Base-by-base conservation (phyloP, 2,797 vertebrate genomes). In the Epinephelus malabaricus region DNA sequence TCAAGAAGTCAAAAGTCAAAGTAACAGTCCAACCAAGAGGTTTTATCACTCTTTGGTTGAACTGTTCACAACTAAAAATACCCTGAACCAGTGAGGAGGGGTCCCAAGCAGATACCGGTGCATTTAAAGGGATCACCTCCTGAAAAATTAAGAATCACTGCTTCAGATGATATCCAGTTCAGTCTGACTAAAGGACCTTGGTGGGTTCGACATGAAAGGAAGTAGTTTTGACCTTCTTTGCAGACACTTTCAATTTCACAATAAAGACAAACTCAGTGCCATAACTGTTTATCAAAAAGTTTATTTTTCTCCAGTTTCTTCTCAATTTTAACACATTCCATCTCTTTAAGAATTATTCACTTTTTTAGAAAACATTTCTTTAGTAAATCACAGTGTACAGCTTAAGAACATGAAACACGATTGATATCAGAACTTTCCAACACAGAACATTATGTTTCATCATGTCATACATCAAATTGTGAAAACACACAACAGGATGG, bases 301-400 rank as follows among this genome's bases (percentile, higher is more conserved):
- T 94, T 91, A 91, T 84, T 92, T 84, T 60, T 51, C 21, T 67
- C 13, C 6, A 66, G n/a, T 76, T 86, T 79, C 4, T 76, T 17
- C 47, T 49, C 27, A 82, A 77, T 67, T n/a, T 17, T 0, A 67
- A 67, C 25, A 79, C 13, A 74, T 59, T 76, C 6, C 50, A 43
- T 63, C 19, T 77, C 13, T 51, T 50, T 6, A 25, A 64, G 46
- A 61, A 68, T 25, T 2, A 54, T 0, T 75, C 4, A 53, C 1
- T 56, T 72, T 45, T 65, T 70, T 19, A 1, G 18, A 73, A 34
- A 74, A 61, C 53, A 65, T 47, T 30, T 76, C 4, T 64, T 77
- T 23, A 13, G 40, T 62, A 66, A 62, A 43, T 66, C 19, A 46
- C 10, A 76, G 25, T 76, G 77, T 49, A 86, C 72, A 87, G 81